These are phyloP conservation scores for Heliocidaris tuberculata DNA, from an alignment of 35 echinoderm and acorn worm species.

Conservation along the genomic window DNA sequence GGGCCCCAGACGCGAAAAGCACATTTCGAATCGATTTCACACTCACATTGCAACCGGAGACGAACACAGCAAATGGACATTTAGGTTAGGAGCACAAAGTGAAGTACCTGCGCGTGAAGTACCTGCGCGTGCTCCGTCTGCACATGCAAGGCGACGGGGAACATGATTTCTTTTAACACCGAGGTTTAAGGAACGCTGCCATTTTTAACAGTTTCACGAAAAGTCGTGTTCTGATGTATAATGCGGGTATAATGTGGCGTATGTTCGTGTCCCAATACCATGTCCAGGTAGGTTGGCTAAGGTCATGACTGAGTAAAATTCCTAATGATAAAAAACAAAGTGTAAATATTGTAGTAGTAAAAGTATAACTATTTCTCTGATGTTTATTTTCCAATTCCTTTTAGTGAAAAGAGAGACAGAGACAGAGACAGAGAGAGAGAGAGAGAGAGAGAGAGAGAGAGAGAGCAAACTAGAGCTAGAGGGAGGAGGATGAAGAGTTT, in stretches of 20 bases:
- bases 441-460: too few species aligned
- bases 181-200: neutral
- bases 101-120: neutral
- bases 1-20: neutral
- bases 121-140: neutral
- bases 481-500: too few species aligned
- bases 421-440: too few species aligned
- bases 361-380: too few species aligned
- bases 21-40: neutral
- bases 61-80: neutral
- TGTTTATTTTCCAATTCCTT: too few species aligned
- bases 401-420: too few species aligned
- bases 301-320: neutral
- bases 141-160: neutral
- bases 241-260: neutral
- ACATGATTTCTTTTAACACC: neutral
- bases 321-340: neutral
- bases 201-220: neutral
- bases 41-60: neutral
- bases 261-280: neutral
- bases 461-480: too few species aligned
- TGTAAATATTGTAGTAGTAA: too few species aligned
- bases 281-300: neutral
- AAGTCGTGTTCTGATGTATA: neutral
- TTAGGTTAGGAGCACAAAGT: neutral